phyloP scores from a whole-genome alignment of 1,140 invertebrate species.

The Drosophila yakuba region DNA sequence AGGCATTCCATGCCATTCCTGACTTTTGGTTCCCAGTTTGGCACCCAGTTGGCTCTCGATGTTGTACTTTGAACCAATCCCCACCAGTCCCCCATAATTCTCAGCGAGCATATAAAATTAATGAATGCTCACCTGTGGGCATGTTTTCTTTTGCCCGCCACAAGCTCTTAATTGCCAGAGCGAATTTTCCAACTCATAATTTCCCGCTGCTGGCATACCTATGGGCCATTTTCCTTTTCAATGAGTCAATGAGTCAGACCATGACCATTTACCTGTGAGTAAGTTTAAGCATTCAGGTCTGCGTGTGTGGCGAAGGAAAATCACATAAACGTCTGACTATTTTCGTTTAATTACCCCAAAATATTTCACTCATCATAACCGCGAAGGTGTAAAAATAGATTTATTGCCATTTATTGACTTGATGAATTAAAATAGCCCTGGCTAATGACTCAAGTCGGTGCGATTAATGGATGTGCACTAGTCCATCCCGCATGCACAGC shows the following conservation, averaged over 20 bases:
- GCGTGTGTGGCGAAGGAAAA: conserved; percentile 42
- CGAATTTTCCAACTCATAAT: conserved; percentile 55
- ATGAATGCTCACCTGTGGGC: conserved; percentile 67
- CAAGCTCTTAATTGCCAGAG: conserved; percentile 63
- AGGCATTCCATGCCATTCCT: conserved; percentile 42
- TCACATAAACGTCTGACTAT: conserved; percentile 58
- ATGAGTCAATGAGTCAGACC: conserved; percentile 56
- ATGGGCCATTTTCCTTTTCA: conserved; percentile 21
- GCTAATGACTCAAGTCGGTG: conserved; percentile 23
- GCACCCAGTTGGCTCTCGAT: conserved; percentile 33
- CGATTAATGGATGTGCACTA: conserved; percentile 23
- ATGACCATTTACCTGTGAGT: conserved; percentile 44
- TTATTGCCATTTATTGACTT: conserved; percentile 37
- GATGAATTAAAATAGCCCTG: conserved; percentile 35
- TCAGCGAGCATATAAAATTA: conserved; percentile 56
- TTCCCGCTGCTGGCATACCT: neutral
- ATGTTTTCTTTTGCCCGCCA: conserved; percentile 45
- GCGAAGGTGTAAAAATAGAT: conserved; percentile 35
- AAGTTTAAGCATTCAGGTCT: conserved; percentile 30
- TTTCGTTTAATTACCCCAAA: conserved; percentile 64
- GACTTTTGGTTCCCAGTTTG: conserved; percentile 27
- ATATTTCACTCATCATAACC: conserved; percentile 61
- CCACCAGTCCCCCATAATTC: conserved; percentile 29
- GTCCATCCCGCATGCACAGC: conserved; percentile 11
- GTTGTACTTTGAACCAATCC: conserved; percentile 59